phyloP scores from a whole-genome alignment of 2,888 invertebrate genomes.

The Eugnorisma glareosa region DNA sequence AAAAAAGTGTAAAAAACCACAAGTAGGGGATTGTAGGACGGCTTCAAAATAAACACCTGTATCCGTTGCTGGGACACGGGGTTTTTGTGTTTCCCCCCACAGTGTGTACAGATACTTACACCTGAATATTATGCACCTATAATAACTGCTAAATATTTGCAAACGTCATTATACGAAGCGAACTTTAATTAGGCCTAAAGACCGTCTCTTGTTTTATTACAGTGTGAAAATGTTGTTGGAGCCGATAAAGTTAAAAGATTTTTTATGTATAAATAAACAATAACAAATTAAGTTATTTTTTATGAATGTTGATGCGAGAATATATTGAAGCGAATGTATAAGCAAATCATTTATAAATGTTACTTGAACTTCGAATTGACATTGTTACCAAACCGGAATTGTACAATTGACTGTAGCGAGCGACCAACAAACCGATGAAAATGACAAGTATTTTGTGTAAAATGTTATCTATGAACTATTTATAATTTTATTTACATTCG shows the following conservation, averaged over 20 bases:
- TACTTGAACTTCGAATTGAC: conserved; percentile 15
- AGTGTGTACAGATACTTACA: conserved; percentile 32
- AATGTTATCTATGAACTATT: neutral
- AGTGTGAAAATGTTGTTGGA: neutral
- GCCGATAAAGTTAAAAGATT: neutral
- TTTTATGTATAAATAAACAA: neutral
- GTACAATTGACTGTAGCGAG: neutral
- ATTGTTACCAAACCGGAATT: conserved; percentile 20
- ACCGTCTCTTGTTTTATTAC: conserved; percentile 8
- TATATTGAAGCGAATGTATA: conserved; percentile 7
- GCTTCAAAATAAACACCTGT: conserved; percentile 83
- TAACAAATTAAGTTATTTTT: conserved; percentile 20
- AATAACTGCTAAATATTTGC: conserved; percentile 20
- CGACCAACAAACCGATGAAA: conserved; percentile 6
- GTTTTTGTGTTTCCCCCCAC: conserved; percentile 51
- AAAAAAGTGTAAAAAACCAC: conserved; percentile 73
- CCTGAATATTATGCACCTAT: neutral
- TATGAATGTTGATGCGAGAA: conserved; percentile 2
- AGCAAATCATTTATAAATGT: conserved; percentile 8
- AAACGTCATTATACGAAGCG: neutral
- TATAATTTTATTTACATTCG: conserved; percentile 7
- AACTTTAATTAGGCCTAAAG: conserved; percentile 45
- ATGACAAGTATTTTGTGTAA: conserved; percentile 30
- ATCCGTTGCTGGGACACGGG: conserved; percentile 76
- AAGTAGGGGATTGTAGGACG: conserved; percentile 79